These are phyloP conservation scores for Ochotona curzoniae DNA, from an alignment of 2,113 vertebrate genomes.

Conservation along the genomic window DNA sequence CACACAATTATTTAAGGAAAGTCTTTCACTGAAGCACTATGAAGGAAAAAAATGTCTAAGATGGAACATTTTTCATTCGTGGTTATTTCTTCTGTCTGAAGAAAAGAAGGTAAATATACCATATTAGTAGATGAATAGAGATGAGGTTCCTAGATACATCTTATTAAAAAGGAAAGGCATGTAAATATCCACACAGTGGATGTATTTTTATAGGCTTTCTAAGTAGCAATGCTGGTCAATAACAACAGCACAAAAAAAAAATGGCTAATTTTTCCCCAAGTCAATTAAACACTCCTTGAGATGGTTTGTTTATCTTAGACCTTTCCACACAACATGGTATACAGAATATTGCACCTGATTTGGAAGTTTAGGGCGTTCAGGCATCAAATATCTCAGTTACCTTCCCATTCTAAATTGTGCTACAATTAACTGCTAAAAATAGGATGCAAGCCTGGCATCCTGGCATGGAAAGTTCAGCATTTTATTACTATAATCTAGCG, in stretches of 20 bases:
- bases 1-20: conserved; percentile 4
- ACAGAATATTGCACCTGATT: too few relatives aligned
- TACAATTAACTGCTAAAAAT: not conserved
- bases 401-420: not conserved
- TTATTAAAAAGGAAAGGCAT: not conserved
- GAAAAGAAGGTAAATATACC: not conserved
- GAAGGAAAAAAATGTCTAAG: not conserved
- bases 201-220: not conserved
- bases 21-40: not conserved
- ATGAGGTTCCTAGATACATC: not conserved
- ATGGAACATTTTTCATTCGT: not conserved
- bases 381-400: not conserved
- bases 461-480: not conserved
- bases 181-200: not conserved
- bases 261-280: not conserved
- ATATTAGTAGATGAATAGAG: not conserved
- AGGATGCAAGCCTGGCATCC: not conserved
- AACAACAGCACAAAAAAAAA: not conserved
- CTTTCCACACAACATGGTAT: not conserved
- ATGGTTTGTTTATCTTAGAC: not conserved
- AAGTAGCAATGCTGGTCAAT: not conserved
- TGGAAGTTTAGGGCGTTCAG: not conserved
- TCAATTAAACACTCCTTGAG: not conserved
- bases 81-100: not conserved
- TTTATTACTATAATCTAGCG: not conserved